Percentiles rank a stretch among this genome's conserved stretches.
phyloP scores from a whole-genome alignment of 2,888 invertebrate species.

The Cephus pulcher region DNA sequence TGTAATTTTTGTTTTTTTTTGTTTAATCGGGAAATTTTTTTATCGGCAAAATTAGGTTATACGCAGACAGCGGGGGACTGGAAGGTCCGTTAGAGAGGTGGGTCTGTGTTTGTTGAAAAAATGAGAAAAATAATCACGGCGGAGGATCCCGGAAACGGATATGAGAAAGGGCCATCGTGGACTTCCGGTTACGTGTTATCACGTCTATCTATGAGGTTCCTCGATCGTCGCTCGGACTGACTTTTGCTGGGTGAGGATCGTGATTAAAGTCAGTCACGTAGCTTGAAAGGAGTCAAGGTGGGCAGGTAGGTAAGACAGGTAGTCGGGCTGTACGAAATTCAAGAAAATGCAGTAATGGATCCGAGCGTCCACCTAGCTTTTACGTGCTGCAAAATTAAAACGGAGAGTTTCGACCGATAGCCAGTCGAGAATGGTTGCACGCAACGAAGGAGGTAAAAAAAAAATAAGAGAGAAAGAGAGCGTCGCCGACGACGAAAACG shows the following conservation, averaged over 20 bases:
- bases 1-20: background rate
- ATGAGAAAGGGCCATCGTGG: background rate
- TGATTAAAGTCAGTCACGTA: background rate
- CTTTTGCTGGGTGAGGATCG: background rate
- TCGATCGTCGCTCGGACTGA: background rate
- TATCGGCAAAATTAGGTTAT: too few species aligned
- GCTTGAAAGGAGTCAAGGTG: background rate
- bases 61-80: too few species aligned
- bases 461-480: background rate
- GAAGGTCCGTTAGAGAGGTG: too few species aligned
- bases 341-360: background rate
- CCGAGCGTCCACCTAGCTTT: background rate
- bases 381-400: background rate
- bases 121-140: background rate
- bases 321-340: background rate
- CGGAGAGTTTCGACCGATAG: background rate
- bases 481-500: slow-evolving; percentile 45
- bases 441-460: background rate
- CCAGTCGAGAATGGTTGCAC: background rate
- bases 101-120: background rate
- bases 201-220: background rate
- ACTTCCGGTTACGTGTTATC: background rate
- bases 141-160: background rate
- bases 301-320: background rate
- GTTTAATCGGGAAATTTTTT: too few species aligned